Base-by-base conservation (phyloP, 1,140 invertebrate species). In the Drosophila neocordata region DNA sequence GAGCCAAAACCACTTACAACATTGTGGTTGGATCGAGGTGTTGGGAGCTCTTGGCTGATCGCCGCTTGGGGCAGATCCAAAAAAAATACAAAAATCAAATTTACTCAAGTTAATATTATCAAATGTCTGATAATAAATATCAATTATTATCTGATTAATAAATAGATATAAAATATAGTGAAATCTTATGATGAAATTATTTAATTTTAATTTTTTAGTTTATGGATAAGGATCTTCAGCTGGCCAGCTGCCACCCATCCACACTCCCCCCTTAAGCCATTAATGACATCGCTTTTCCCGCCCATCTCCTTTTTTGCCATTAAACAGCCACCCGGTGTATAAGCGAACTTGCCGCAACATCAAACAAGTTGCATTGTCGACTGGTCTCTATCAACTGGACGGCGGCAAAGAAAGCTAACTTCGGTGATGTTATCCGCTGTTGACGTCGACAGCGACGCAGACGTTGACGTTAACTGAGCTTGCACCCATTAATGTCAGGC, bases 401-500 rank as follows among this genome's bases (percentile, higher is more conserved):
- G 64, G 41, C 37, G 64, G 11, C 56, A 35, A 48, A 48, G 41
- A 48, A 48, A 48, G 41, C 41, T 48, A 48, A 48, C 41, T 48
- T 48, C 37, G 68, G 15, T 55, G 24, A 31, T 41, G 66, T 41
- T 31, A 48, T 13, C 71, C 38, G 63, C 4, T 65, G 24, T 15
- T 57, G 34, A 55, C 31, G 68, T 27, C 44, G 31, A 48, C 31
- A 55, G 12, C 58, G 13, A 35, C 56, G 65, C 38, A 27, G 44
- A 13, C 70, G 20, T 11, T 51, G 65, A 68, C 82, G 82, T 80
- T 7, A 41, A 41, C 57, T 20, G 38, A 18, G 38, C 57, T 60
- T 70, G 77, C 66, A 71, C 70, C 72, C 80, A 74, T 70, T 75
- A 84, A 84, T 64, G 77, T 78, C 51, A 80, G 79, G 67, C 80